A percentile compares a stretch with the other conserved stretches of the same genome.
Conservation (phyloP, 2,888 invertebrate species). For the Nebria salina region DNA sequence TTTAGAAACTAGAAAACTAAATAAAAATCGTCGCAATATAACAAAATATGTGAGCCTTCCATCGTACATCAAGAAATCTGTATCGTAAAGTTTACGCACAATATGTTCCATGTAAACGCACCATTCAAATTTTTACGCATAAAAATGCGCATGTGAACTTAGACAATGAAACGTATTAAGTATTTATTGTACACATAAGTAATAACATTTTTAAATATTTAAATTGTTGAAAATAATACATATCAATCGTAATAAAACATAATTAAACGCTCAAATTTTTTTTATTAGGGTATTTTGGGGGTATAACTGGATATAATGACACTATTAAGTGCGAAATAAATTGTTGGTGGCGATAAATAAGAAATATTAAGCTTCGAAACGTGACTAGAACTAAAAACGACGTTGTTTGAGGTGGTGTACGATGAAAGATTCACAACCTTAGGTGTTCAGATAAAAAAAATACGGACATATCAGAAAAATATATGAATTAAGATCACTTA, state of each 20-base stretch:
- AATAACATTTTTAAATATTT: slow-evolving; percentile 5
- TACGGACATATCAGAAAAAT: slow-evolving; percentile 45
- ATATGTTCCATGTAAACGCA: neutral
- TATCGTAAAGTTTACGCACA: neutral
- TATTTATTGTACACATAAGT: neutral
- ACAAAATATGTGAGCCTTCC: slow-evolving; percentile 22
- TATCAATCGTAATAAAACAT: neutral
- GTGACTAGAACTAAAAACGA: slow-evolving; percentile 10
- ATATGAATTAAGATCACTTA: slow-evolving; percentile 1
- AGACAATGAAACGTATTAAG: neutral
- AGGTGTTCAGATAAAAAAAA: slow-evolving; percentile 44
- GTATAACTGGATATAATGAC: neutral
- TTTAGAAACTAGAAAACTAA: slow-evolving; percentile 27
- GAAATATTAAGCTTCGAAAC: neutral
- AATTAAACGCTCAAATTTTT: neutral
- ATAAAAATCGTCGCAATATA: slow-evolving; percentile 26
- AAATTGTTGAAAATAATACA: slow-evolving; percentile 1
- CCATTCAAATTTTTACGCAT: slow-evolving; percentile 5
- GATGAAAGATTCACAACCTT: slow-evolving; percentile 36
- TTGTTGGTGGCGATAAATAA: neutral
- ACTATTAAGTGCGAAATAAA: neutral
- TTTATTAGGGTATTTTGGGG: neutral
- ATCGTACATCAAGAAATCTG: slow-evolving; percentile 15
- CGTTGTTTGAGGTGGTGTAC: slow-evolving; percentile 21
- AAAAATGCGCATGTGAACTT: neutral